These are phyloP conservation scores for Metalampra italica DNA, from an alignment of 2,888 invertebrate genomes.

Conservation along the genomic window DNA sequence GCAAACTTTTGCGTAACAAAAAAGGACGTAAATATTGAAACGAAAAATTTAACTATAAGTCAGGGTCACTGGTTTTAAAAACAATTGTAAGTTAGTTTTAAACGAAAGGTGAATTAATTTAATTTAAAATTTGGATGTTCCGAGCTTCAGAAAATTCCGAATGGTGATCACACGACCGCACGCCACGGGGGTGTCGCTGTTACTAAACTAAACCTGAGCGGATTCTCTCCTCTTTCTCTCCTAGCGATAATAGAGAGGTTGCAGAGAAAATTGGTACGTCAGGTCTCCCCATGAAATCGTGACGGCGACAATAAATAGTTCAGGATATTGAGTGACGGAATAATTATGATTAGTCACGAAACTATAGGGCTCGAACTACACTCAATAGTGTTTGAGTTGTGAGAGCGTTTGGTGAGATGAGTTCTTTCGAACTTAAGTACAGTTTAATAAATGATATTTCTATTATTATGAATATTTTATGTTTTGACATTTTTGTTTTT, in stretches of 20 bases:
- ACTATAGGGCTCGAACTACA: too few species aligned
- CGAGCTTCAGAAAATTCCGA: not conserved
- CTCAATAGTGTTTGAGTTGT: too few species aligned
- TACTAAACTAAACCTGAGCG: not conserved
- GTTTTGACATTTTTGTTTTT: too few species aligned
- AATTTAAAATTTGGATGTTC: too few species aligned
- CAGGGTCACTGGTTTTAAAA: not conserved
- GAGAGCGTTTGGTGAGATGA: too few species aligned
- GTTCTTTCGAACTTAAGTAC: too few species aligned
- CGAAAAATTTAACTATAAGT: not conserved
- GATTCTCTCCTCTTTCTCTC: not conserved
- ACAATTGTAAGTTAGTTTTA: not conserved
- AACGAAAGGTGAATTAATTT: not conserved
- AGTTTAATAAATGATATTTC: too few species aligned
- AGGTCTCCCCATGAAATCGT: not conserved
- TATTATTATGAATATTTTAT: too few species aligned
- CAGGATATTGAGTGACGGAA: conserved; percentile 1
- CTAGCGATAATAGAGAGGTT: not conserved
- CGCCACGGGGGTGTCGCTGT: not conserved
- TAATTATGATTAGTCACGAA: not conserved
- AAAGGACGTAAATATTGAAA: not conserved
- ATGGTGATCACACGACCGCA: not conserved
- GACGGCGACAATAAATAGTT: conserved; percentile 2
- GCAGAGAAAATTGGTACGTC: not conserved
- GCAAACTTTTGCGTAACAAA: not conserved